phyloP scores from a whole-genome alignment of 1,140 invertebrate species.

The Polypedilum vanderplanki region DNA sequence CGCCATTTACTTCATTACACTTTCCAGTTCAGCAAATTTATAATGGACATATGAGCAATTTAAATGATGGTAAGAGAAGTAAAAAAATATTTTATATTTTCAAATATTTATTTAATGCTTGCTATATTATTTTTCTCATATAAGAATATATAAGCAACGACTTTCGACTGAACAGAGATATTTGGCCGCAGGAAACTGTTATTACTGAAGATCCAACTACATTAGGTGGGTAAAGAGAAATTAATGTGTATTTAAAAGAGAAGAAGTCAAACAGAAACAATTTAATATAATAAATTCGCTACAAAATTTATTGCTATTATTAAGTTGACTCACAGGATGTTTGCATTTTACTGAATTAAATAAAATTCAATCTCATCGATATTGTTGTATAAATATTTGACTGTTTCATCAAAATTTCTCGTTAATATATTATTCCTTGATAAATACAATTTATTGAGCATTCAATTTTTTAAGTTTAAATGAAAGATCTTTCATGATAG shows the following conservation, averaged over 20 bases:
- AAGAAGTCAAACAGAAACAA: too few relatives aligned
- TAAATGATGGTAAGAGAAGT: not conserved
- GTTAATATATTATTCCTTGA: not conserved
- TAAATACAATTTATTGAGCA: not conserved
- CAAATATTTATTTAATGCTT: not conserved
- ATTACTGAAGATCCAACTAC: not conserved
- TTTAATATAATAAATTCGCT: too few relatives aligned
- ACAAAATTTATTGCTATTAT: too few relatives aligned
- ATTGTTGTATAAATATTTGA: too few relatives aligned
- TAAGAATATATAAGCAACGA: slow-evolving; percentile 9
- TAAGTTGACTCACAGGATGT: too few relatives aligned
- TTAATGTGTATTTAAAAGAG: too few relatives aligned
- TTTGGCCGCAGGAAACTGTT: not conserved
- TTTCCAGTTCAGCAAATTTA: slow-evolving; percentile 17
- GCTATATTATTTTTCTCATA: not conserved
- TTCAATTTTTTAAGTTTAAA: not conserved
- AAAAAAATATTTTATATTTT: not conserved
- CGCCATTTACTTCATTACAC: not conserved
- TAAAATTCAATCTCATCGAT: too few relatives aligned
- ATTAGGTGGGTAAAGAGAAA: not conserved
- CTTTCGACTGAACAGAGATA: not conserved
- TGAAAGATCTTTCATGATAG: too few relatives aligned
- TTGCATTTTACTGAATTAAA: too few relatives aligned
- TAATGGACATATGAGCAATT: slow-evolving; percentile 10
- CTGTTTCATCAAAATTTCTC: too few relatives aligned